Percentiles rank a stretch among this genome's conserved stretches.
Conservation (phyloP, 2,888 invertebrate genomes). For the Chaetogeoica ovagalla region DNA sequence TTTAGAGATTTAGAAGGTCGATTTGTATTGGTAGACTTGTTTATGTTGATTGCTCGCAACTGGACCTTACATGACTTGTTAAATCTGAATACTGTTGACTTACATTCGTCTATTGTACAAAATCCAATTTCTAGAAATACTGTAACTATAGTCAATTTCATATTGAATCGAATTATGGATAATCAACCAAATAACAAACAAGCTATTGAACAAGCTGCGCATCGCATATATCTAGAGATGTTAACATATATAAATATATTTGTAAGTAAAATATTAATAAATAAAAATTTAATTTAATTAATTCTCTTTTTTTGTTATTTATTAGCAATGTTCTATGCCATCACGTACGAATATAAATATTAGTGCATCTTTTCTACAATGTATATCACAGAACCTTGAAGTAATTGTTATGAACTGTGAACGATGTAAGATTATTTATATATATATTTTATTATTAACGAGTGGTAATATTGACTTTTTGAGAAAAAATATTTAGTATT, state of each 20-base stretch:
- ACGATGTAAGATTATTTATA: conserved; percentile 25
- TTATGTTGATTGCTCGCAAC: conserved; percentile 27
- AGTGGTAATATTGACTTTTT: not conserved
- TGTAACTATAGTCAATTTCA: conserved; percentile 20
- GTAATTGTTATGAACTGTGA: conserved; percentile 4
- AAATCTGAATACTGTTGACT: not conserved
- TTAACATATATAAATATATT: conserved; percentile 52
- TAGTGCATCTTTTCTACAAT: conserved; percentile 25
- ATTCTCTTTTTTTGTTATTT: not conserved
- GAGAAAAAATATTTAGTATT: too few relatives aligned
- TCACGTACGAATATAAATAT: conserved; percentile 25
- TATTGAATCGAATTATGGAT: conserved; percentile 24
- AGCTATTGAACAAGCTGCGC: conserved; percentile 50
- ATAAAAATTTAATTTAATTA: not conserved
- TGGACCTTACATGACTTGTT: conserved; percentile 36
- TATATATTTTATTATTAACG: not conserved
- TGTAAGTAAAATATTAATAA: conserved; percentile 40
- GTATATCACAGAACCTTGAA: conserved; percentile 28
- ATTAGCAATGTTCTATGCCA: conserved; percentile 35
- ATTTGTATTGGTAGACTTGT: conserved; percentile 25
- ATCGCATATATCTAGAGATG: conserved; percentile 54
- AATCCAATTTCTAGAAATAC: conserved; percentile 13
- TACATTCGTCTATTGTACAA: not conserved
- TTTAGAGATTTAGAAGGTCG: conserved; percentile 31
- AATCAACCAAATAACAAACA: conserved; percentile 3